phyloP scores from a whole-genome alignment of 2,888 invertebrate species.

The Ganaspis brasiliensis region DNA sequence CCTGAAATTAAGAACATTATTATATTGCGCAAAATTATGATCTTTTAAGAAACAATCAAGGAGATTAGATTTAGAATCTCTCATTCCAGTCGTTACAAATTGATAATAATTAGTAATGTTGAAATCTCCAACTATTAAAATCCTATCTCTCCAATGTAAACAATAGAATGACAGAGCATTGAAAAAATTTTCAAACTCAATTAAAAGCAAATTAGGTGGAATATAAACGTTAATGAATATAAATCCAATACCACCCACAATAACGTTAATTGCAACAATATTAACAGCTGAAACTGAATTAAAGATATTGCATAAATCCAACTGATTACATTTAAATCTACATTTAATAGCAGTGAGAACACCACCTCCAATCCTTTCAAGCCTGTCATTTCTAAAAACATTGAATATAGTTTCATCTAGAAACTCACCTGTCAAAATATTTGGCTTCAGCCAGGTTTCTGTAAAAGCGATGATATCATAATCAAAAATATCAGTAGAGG shows the following conservation, averaged over 20 bases:
- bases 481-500: neutral
- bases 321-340: neutral
- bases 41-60: neutral
- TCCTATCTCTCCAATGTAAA: neutral
- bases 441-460: neutral
- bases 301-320: neutral
- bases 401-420: neutral
- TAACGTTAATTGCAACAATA: neutral
- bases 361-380: neutral
- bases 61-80: neutral
- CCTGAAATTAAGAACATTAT: neutral
- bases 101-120: neutral
- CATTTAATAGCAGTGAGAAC: neutral
- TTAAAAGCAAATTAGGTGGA: neutral
- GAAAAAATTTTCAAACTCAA: neutral
- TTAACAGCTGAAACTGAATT: neutral
- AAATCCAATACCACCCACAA: neutral
- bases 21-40: neutral
- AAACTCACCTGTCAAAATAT: neutral
- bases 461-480: neutral
- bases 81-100: neutral
- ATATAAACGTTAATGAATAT: neutral
- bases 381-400: neutral
- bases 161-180: neutral
- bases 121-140: neutral